Conservation (phyloP, 2,888 invertebrate species). For the Phortica magna region DNA sequence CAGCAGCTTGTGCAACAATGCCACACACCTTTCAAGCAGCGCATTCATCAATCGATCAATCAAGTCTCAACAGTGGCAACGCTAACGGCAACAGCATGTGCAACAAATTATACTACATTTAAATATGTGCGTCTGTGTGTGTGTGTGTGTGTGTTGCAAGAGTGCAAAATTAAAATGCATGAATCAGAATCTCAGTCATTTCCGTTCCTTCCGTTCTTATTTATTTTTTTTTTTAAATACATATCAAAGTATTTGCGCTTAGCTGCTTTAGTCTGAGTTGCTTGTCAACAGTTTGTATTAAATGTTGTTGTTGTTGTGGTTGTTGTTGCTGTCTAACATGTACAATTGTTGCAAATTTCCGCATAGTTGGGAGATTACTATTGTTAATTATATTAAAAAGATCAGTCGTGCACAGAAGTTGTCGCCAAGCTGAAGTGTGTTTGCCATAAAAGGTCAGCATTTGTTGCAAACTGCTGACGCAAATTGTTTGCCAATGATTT, state of each 20-base stretch:
- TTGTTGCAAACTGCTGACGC: background rate
- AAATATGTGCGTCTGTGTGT: conserved; percentile 51
- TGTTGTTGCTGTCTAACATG: background rate
- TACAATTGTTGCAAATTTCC: conserved; percentile 19
- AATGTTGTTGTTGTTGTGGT: background rate
- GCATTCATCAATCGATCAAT: background rate
- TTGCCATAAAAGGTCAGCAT: conserved; percentile 53
- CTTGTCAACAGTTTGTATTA: conserved; percentile 15
- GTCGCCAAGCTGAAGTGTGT: background rate
- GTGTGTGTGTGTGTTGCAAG: background rate
- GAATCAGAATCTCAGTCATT: conserved; percentile 11
- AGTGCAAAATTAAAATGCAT: conserved; percentile 17
- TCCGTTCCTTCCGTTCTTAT: background rate
- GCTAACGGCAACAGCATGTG: background rate
- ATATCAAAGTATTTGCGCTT: background rate
- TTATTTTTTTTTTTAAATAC: too few species aligned
- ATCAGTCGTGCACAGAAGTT: too few species aligned
- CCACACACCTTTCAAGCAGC: background rate
- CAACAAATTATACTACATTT: background rate
- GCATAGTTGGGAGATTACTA: background rate
- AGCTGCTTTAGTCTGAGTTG: background rate
- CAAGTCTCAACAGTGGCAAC: too few species aligned
- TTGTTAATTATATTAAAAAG: too few species aligned
- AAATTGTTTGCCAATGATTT: background rate
- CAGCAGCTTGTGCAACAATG: too few species aligned